Evolutionary conservation across 2,113 vertebrate species (phyloP).

Genomic region (Echinops telfairi): DNA sequence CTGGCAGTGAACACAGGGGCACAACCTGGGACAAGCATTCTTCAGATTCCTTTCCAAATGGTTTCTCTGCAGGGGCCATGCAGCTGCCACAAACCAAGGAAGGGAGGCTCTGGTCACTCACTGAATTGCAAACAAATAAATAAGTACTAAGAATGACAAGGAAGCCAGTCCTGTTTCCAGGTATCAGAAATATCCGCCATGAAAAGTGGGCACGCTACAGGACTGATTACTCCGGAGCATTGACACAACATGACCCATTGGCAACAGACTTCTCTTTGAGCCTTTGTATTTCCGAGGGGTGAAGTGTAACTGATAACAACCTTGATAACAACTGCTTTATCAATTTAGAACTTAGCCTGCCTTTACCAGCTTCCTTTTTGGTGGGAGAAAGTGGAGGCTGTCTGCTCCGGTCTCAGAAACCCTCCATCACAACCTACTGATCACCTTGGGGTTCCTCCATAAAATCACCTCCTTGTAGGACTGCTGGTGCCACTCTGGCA

Average conservation of each 20-base stretch:
- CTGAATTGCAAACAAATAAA: background rate
- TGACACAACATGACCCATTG: background rate
- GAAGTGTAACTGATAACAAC: background rate
- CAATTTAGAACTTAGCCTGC: background rate
- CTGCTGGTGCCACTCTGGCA: background rate
- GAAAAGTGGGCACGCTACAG: background rate
- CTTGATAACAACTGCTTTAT: background rate
- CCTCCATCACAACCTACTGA: too few species aligned
- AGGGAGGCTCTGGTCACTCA: background rate
- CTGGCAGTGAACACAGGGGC: background rate
- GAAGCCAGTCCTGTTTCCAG: background rate
- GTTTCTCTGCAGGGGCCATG: constrained; percentile 39
- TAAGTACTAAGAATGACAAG: background rate
- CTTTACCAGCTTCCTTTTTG: background rate
- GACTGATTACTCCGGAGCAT: background rate
- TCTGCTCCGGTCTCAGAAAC: too few species aligned
- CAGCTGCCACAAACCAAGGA: background rate
- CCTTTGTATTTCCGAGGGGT: background rate
- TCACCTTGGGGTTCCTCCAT: too few species aligned
- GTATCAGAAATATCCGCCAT: background rate
- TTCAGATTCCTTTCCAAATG: constrained; percentile 55
- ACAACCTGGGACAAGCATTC: background rate
- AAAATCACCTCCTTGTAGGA: background rate
- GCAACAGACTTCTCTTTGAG: background rate
- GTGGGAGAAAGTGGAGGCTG: too few species aligned